Base-by-base conservation (phyloP, 2,113 vertebrate species). In the Solea solea region DNA sequence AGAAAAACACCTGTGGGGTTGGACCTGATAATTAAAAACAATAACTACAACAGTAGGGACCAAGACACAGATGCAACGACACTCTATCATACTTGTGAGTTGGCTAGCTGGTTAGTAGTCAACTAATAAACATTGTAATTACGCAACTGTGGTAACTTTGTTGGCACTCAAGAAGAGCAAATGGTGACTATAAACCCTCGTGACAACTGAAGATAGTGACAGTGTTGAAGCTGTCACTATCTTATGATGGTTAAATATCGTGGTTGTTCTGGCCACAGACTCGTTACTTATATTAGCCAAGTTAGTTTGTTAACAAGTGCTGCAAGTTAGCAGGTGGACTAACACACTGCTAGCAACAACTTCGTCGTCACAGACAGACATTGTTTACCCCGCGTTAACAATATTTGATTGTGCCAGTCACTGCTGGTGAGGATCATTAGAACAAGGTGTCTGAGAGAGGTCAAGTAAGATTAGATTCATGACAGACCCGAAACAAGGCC, bases 401-500 rank as follows among this genome's bases (percentile, higher is more conserved):
- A 12, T 5, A 21, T 13, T 10, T 63, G 9, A 9, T 8, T 8
- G 28, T 12, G 5, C 0, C 6, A 8, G 1, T 5, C 16, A 27
- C 1, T 11, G 9, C 0, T 3, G 2, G 2, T 5, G 6, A 7
- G 53, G 7, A 12, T 63, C 4, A 45, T 0, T 6, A 53, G 14
- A 60, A 15, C 9, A 0, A 53, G 44, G 8, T 61, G 52, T 64
- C 54, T 25, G 27, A 4, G 53, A 42, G 45, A 11, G 45, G 13
- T 49, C 28, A 28, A 16, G 15, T 21, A 51, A 69, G 74, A 78
- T 84, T 72, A 82, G 70, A 74, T 74, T 72, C 25, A 15, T 8
- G 44, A 15, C 52, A 53, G 49, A 66, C 56, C 75, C 13, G 72
- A 82, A 82, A 70, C 69, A 73, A 80, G 84, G 83, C 79, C 83